Evolutionary conservation across 1,140 invertebrate genomes (phyloP), one percentile per base, ranked within the genome.

Genomic region (Trichonephila clavipes): DNA sequence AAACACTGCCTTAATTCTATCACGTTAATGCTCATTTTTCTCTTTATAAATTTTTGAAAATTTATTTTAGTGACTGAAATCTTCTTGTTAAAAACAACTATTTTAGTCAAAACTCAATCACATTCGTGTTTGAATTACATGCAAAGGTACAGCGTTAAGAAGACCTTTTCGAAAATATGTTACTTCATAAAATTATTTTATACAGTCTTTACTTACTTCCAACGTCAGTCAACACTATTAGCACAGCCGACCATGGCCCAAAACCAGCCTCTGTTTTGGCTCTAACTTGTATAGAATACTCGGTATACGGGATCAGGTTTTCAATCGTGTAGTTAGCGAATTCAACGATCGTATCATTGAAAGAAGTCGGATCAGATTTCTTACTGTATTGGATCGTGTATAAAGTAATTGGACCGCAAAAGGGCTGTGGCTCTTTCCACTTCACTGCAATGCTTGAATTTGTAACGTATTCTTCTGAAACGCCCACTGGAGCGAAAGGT

Each of bases 271-370:
- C 94, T 16, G 96, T 96, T 86, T 95, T 96, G 12, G 96, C 96
- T 93, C 96, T 96, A 10, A 96, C 95, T 66, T 96, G 95, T 19
- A 96, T 95, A 1, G 94, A 94, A 94, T 96, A 96, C 83, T 95
- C 95, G 8, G 96, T 96, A 85, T 94, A 96, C 1, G 90, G 62
- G 69, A 72, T 2, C 7, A 92, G 40, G 19, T 64, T 7, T 72
- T 77, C 34, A n/a, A 92, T 86, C 12, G 21, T 51, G 6, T 28
- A 77, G 58, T 24, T 10, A 18, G 21, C 72, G 0, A 2, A n/a
- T 51, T 24, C 14, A 21, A 89, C 10, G 51, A 34, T 7, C 21
- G 34, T 40, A 16, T 34, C 18, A 21, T 77, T 28, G 21, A 34
- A 28, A 24, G 21, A 14, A 6, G 2, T 1, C 8, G 8, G 18